Percentiles rank a stretch among this genome's conserved stretches.
Evolutionary conservation across 2,888 invertebrate species (phyloP).

Genomic region (Cotesia congregata): DNA sequence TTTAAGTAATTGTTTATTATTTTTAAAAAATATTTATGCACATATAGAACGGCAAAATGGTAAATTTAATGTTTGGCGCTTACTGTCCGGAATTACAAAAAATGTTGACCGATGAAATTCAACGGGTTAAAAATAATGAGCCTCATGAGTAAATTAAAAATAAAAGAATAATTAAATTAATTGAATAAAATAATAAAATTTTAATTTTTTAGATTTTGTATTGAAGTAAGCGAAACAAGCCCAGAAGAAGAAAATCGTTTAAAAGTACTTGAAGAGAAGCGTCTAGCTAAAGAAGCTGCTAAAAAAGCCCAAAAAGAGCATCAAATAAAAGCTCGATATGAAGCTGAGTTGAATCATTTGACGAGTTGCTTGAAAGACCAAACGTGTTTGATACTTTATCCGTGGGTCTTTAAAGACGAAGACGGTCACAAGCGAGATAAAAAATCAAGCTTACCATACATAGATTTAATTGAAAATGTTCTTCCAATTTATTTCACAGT

Average conservation of each 20-base stretch:
- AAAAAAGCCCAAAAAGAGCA: constrained; percentile 62
- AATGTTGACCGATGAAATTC: constrained; percentile 78
- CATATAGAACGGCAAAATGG: constrained; percentile 80
- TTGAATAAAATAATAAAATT: constrained; percentile 12
- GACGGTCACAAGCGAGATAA: constrained; percentile 66
- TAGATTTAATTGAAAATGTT: constrained; percentile 62
- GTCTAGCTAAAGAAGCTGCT: constrained; percentile 61
- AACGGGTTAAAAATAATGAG: constrained; percentile 58
- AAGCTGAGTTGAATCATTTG: constrained; percentile 63
- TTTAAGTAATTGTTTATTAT: constrained; percentile 6
- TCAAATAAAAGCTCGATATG: constrained; percentile 61
- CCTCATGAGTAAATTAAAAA: constrained; percentile 58
- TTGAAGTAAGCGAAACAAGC: constrained; percentile 68
- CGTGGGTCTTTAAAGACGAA: constrained; percentile 67
- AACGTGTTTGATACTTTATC: constrained; percentile 63
- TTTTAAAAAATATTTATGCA: constrained; percentile 7
- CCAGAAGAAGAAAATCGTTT: constrained; percentile 71
- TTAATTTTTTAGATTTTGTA: constrained; percentile 55
- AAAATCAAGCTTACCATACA: constrained; percentile 61
- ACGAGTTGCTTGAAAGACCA: constrained; percentile 57
- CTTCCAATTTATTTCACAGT: constrained; percentile 57
- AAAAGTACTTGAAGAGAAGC: constrained; percentile 59
- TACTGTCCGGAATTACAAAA: constrained; percentile 85
- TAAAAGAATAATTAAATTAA: constrained; percentile 3
- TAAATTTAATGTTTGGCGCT: constrained; percentile 87